Conservation (phyloP, 2,888 invertebrate genomes). For the Scaptomyza cyrtandrae region DNA sequence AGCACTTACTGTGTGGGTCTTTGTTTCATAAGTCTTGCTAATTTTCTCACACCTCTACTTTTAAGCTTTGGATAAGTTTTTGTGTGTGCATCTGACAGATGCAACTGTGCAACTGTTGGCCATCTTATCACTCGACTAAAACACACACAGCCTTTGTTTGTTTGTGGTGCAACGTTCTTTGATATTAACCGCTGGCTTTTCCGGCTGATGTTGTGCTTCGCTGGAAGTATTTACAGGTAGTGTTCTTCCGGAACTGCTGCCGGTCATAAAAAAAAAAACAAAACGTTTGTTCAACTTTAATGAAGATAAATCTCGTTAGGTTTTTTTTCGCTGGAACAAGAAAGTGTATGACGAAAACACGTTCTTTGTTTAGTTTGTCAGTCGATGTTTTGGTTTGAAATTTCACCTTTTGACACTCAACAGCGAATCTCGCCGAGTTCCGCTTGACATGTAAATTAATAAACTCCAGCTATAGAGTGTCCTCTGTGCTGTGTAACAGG, state of each 20-base stretch:
- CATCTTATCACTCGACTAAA: constrained; percentile 13
- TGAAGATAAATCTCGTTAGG: constrained; percentile 68
- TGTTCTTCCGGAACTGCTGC: constrained; percentile 61
- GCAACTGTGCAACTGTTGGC: constrained; percentile 36
- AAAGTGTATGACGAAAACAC: constrained; percentile 25
- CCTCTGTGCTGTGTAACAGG: constrained; percentile 51
- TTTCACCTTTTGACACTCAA: constrained; percentile 69
- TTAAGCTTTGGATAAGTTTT: not conserved
- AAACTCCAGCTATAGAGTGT: constrained; percentile 53
- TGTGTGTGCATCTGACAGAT: constrained; percentile 30
- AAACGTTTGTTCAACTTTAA: constrained; percentile 43
- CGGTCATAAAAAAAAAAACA: constrained; percentile 32
- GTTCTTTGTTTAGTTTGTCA: constrained; percentile 12
- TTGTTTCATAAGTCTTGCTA: constrained; percentile 45
- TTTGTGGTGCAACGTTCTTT: constrained; percentile 37
- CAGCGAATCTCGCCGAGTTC: constrained; percentile 17
- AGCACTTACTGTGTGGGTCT: constrained; percentile 20
- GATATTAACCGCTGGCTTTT: constrained; percentile 44
- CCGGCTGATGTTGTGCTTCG: constrained; percentile 35
- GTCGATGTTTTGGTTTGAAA: constrained; percentile 67
- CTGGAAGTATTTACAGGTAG: constrained; percentile 56
- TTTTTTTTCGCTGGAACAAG: constrained; percentile 32
- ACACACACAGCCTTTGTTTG: constrained; percentile 37
- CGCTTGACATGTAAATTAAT: constrained; percentile 79
- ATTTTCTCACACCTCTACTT: constrained; percentile 48